These are phyloP conservation scores for Antitype chi DNA, from an alignment of 2,888 invertebrate genomes.

Conservation along the genomic window DNA sequence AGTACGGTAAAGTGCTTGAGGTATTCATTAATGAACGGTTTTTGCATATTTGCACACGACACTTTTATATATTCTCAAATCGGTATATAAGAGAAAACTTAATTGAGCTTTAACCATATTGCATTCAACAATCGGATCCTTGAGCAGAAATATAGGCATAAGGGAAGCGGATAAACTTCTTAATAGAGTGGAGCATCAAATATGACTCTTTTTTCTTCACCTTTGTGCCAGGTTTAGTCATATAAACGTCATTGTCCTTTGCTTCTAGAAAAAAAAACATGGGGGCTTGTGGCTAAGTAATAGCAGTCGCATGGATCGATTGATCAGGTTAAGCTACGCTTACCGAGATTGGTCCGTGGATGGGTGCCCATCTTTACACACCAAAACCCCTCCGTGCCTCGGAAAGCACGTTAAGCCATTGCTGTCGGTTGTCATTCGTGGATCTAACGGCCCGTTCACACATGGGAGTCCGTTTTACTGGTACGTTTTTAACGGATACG, in stretches of 20 bases:
- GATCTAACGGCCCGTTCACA: too few species aligned
- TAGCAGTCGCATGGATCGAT: too few species aligned
- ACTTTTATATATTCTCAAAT: conserved; percentile 8
- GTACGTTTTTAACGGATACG: too few species aligned
- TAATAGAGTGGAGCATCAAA: conserved; percentile 4
- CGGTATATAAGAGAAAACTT: not conserved
- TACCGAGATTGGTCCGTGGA: too few species aligned
- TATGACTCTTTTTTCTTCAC: not conserved
- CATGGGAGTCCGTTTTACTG: too few species aligned
- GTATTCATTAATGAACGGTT: conserved; percentile 27
- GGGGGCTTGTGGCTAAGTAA: too few species aligned
- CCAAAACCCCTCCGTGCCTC: too few species aligned
- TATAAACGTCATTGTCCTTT: conserved; percentile 4
- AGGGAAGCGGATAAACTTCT: not conserved
- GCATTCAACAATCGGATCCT: not conserved
- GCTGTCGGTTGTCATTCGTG: too few species aligned
- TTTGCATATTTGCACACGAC: conserved; percentile 36
- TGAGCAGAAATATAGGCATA: not conserved
- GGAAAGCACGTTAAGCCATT: too few species aligned
- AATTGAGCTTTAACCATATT: not conserved
- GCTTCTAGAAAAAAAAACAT: not conserved
- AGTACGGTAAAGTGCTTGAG: conserved; percentile 33
- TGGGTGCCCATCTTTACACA: too few species aligned
- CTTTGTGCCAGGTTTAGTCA: not conserved
- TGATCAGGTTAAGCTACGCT: too few species aligned